Conservation (phyloP, 1,140 invertebrate species). For the Diachasmimorpha longicaudata region DNA sequence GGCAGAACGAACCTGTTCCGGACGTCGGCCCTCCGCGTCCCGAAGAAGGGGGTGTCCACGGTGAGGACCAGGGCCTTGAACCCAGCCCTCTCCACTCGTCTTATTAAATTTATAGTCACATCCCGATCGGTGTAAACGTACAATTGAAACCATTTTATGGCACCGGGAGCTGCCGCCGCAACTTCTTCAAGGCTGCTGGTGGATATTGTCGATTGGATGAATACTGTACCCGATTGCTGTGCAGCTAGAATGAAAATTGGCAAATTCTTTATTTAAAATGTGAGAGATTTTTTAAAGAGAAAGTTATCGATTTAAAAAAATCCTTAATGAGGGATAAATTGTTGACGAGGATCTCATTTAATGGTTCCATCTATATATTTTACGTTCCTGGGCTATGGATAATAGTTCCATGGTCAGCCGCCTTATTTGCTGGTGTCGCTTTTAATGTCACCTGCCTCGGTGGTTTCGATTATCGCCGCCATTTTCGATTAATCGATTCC, state of each 20-base stretch:
- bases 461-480: no score
- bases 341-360: no score
- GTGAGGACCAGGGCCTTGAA: constrained; percentile 90
- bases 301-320: no score
- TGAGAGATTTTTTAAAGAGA: no score
- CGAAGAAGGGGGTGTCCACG: constrained; percentile 88
- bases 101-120: constrained; percentile 76
- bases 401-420: no score
- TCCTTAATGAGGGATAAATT: no score
- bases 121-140: constrained; percentile 87
- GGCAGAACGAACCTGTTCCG: constrained; percentile 87
- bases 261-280: no score
- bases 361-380: no score
- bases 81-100: constrained; percentile 82
- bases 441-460: no score
- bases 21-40: constrained; percentile 78
- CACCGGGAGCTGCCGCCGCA: constrained; percentile 74
- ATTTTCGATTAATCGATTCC: no score
- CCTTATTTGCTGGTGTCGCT: no score
- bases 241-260: constrained; percentile 70
- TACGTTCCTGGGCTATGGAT: no score
- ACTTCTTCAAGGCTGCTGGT: constrained; percentile 91
- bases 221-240: constrained; percentile 74
- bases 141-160: constrained; percentile 88
- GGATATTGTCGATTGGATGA: constrained; percentile 84